Evolutionary conservation across 1,140 invertebrate species (phyloP), one percentile per base, ranked within the genome.

Genomic region (Heliothis virescens): DNA sequence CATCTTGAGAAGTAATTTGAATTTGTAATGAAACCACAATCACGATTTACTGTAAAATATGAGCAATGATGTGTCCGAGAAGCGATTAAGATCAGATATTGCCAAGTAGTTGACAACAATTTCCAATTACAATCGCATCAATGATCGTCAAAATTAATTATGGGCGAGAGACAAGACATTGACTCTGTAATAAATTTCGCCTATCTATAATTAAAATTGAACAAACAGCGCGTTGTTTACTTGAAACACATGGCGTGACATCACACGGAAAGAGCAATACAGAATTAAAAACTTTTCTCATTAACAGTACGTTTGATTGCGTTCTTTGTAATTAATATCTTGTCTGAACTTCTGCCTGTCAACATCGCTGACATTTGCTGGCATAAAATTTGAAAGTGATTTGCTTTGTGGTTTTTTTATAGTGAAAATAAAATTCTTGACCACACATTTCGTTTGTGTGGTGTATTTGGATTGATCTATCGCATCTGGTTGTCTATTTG

Each of bases 11-110:
- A 84, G 83, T 86, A 86, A 90, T 89, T 87, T 87, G 83, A 88
- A 89, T 91, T 86, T 86, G 83, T 88, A 88, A 91, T 91, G 79
- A 82, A 86, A 85, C 86, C 80, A 83, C 77, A 71, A 78, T 79
- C 77, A 81, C 52, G 57, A 82, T 83, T 83, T 75, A 26, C 41
- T 69, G 34, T 76, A 76, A 75, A 79, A 82, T 75, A 53, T 75
- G 69, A 75, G 59, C 34, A 67, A 78, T 69, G 52, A 26, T 59
- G 50, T 69, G 29, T 59, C 63, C 11, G 9, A 10, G 48, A 48
- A 15, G 47, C 15, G 26, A 76, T 76, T 77, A 55, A 62, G 21
- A 50, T 75, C 34, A 63, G 50, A n/a, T 55, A 65, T 13, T 65
- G 21, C 62, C 21, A 34, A 74, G 11, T 50, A 53, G 60, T 63